Percentiles rank a stretch among this genome's conserved stretches.
phyloP scores from a whole-genome alignment of 2,888 invertebrate genomes.

The Biston stratarius region DNA sequence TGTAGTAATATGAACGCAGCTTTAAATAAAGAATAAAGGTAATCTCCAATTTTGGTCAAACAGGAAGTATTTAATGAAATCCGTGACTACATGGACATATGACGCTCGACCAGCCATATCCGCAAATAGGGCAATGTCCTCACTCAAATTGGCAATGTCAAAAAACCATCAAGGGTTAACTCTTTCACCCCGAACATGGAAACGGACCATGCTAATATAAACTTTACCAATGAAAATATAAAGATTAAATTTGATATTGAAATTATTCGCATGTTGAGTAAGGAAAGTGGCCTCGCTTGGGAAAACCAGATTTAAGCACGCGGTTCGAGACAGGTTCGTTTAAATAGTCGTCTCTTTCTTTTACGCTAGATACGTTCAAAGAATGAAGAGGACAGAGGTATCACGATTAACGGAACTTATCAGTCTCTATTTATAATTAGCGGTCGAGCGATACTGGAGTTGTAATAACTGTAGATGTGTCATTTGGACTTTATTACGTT shows the following conservation, averaged over 20 bases:
- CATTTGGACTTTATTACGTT: slow-evolving; percentile 28
- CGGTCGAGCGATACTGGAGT: slow-evolving; percentile 64
- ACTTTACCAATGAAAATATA: slow-evolving; percentile 40
- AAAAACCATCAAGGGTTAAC: slow-evolving; percentile 47
- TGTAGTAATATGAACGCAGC: neutral
- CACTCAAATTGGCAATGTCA: slow-evolving; percentile 53
- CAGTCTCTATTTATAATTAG: slow-evolving; percentile 76
- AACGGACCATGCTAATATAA: slow-evolving; percentile 27
- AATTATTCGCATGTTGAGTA: slow-evolving; percentile 55
- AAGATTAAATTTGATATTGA: slow-evolving; percentile 42
- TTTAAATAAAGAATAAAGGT: neutral
- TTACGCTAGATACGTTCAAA: slow-evolving; percentile 25
- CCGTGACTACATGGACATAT: neutral
- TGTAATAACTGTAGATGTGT: slow-evolving; percentile 47
- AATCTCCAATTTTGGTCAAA: slow-evolving; percentile 23
- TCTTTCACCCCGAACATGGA: slow-evolving; percentile 40
- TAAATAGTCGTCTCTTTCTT: slow-evolving; percentile 55
- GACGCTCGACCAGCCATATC: slow-evolving; percentile 16
- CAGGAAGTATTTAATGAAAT: slow-evolving; percentile 35
- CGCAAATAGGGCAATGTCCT: slow-evolving; percentile 43
- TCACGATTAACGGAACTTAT: slow-evolving; percentile 72
- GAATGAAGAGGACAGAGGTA: slow-evolving; percentile 51
- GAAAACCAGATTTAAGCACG: slow-evolving; percentile 67
- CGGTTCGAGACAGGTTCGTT: slow-evolving; percentile 62
- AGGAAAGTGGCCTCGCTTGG: slow-evolving; percentile 67